Evolutionary conservation across 1,140 invertebrate genomes (phyloP), one percentile per base, ranked within the genome.

Genomic region (Protaetia brevitarsis): DNA sequence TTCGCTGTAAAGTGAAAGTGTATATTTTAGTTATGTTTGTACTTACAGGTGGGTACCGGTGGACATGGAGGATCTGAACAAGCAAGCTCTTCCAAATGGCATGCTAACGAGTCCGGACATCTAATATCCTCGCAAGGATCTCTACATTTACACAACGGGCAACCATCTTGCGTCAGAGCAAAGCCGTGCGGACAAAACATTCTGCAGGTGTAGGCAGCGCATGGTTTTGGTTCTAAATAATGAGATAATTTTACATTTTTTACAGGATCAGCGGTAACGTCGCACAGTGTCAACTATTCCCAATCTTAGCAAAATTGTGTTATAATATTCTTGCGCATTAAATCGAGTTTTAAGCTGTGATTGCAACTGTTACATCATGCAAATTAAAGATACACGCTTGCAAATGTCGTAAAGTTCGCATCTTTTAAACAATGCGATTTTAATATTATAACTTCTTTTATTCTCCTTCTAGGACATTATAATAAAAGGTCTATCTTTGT

Each of bases 151-250:
- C 93, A 95, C 13, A 90, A 79, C 0, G 88, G 86, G 76, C 92
- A 95, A 3, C 92, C 92, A 60, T 88, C 85, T 0, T 79, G 70
- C 66, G 85, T 84, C 71, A 92, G 81, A 72, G 89, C 84, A 76
- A 94, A 94, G 45, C 90, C 91, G 67, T 91, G 85, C 0, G 91
- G 90, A 75, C 92, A 95, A 60, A 93, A 83, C 92, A 94, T 94
- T n/a, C 92, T 85, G 71, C 92, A 94, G 0, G 87, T 89, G 68
- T 90, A 89, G 0, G 88, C 89, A 1, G 89, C 86, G 72, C 92
- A 94, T 2, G 85, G 80, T 27, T 84, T 83, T 0, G 86, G 87
- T 59, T 78, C 79, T 81, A 69, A 56, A 75, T 73, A 59, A 59
- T 59, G 16, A 59, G 8, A 23, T 3, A 19, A 51, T 23, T 19